Evolutionary conservation across 2,888 invertebrate genomes (phyloP), one percentile per base, ranked within the genome.

Genomic region (Drosophila demipolita): DNA sequence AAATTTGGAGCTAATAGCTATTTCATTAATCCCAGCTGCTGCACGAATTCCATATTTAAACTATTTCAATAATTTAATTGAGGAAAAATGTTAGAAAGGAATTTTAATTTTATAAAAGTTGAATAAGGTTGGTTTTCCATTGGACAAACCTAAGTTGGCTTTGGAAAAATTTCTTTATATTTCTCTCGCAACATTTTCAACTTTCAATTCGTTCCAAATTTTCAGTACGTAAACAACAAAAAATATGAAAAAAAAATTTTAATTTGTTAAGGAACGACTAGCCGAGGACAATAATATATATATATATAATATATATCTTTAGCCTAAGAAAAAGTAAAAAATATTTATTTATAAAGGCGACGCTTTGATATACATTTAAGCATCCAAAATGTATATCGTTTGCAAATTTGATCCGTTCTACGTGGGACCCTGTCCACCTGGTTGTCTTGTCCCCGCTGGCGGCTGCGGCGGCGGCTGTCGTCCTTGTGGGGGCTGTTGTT

Each of bases 341-440:
- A 45, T 45, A 45, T 45, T 15, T 4, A 45, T 26, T 26, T 17
- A 15, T 17, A 8, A 17, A 26, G 26, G 17, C 23, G 40, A 0
- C 40, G 40, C 40, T 12, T 15, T 40, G 40, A 11, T n/a, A n/a
- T 40, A 11, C 11, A 3, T 3, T 45, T 45, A 4, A 9, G 4
- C 2, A 49, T 11, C 33, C 38, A 68, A 68, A 8, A 83, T 83
- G 82, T 71, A 55, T 60, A 63, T 87, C 45, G 79, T 60, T 49
- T 86, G 87, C 73, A 80, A 58, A 20, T 85, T 85, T 38, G 49
- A 85, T 66, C 85, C 85, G 1, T 85, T 89, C 67, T 85, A 87
- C 36, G 60, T 85, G 11, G 85, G 85, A 40, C 85, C 89, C 32
- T 85, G 85, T 45, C 85, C 85, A 0, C 87, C 85, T 6, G 82